Conservation (phyloP, 2,888 invertebrate species). For the Hipparchia semele region DNA sequence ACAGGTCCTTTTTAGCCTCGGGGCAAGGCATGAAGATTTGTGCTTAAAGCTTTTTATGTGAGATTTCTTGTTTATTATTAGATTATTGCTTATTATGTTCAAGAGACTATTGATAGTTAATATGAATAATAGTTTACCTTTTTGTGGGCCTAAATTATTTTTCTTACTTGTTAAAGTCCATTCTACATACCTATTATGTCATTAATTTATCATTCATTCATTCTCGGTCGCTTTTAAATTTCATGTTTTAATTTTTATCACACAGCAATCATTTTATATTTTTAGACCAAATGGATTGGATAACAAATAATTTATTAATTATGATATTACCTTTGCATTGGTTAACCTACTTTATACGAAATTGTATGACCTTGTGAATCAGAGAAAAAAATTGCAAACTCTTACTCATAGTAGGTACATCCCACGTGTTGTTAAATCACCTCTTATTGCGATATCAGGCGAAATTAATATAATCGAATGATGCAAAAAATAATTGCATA, state of each 20-base stretch:
- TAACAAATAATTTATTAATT: no score
- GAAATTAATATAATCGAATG: not conserved
- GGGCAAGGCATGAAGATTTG: conserved; percentile 33
- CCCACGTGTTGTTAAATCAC: conserved; percentile 8
- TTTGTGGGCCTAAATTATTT: not conserved
- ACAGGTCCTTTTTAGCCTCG: conserved; percentile 37
- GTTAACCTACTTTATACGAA: conserved; percentile 5
- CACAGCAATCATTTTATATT: no score
- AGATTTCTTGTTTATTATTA: conserved; percentile 21
- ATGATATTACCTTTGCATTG: not conserved
- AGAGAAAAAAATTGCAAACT: conserved; percentile 12
- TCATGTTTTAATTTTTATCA: not conserved
- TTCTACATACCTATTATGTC: no score
- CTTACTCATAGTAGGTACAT: not conserved
- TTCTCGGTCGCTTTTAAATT: not conserved
- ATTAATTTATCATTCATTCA: not conserved
- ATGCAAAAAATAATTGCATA: not conserved
- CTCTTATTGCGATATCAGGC: conserved; percentile 14
- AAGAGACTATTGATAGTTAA: not conserved
- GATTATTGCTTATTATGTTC: not conserved
- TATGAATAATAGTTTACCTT: not conserved
- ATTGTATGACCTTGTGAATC: conserved; percentile 10
- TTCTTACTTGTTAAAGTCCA: no score
- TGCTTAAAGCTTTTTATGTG: conserved; percentile 30
- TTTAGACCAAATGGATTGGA: no score